Conservation (phyloP, 2,888 invertebrate species). For the Diaphora mendica region DNA sequence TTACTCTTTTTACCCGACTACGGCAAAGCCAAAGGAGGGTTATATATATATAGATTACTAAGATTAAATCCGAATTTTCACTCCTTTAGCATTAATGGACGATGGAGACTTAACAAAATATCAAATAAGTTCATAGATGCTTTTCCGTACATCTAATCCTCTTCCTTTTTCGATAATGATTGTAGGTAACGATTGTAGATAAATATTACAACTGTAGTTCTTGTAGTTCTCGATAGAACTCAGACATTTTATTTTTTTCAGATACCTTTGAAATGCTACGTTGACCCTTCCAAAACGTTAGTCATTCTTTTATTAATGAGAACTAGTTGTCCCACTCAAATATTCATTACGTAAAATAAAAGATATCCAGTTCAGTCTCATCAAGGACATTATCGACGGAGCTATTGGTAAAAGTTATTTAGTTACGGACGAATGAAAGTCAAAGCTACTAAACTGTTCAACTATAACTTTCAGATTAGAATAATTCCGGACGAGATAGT, state of each 20-base stretch:
- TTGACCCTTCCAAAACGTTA: neutral
- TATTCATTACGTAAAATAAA: neutral
- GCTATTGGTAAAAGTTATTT: conserved; percentile 15
- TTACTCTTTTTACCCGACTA: too few species aligned
- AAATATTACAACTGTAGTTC: too few species aligned
- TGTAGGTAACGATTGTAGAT: too few species aligned
- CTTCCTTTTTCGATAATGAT: too few species aligned
- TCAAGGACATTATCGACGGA: neutral
- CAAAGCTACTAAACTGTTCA: conserved; percentile 29
- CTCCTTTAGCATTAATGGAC: too few species aligned
- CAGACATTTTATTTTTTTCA: neutral
- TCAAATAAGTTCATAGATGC: too few species aligned
- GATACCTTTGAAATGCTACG: too few species aligned
- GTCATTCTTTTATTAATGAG: neutral
- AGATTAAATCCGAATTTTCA: too few species aligned
- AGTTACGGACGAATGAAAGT: conserved; percentile 27
- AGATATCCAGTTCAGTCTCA: neutral
- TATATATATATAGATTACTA: too few species aligned
- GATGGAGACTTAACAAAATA: too few species aligned
- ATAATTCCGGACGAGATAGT: conserved; percentile 33
- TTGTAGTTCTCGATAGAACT: neutral
- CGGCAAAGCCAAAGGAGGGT: too few species aligned
- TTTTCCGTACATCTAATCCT: too few species aligned
- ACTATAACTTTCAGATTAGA: conserved; percentile 44
- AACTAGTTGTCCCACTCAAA: neutral